Evolutionary conservation across 2,888 invertebrate genomes (phyloP).

Genomic region (Leptinotarsa tumamoca): DNA sequence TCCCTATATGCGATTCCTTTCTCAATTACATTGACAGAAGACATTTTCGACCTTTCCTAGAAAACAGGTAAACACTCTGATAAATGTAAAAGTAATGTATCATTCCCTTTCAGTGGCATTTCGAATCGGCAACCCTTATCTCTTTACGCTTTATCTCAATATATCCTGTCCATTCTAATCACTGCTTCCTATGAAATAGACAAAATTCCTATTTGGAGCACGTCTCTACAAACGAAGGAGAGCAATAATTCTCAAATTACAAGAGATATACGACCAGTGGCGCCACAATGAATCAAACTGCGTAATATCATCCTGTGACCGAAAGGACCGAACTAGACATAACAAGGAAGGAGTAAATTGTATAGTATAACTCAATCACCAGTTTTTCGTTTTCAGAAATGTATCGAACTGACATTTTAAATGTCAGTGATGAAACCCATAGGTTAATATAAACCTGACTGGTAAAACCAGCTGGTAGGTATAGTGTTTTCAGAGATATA

Average conservation of each 20-base stretch:
- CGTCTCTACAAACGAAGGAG: constrained; percentile 21
- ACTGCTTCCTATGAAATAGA: constrained; percentile 29
- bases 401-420: too few species aligned
- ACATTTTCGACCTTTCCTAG: too few species aligned
- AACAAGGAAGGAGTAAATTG: not conserved
- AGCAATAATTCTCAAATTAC: constrained; percentile 35
- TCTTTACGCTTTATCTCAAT: constrained; percentile 26
- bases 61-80: not conserved
- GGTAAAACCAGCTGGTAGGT: too few species aligned
- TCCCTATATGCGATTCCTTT: too few species aligned
- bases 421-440: too few species aligned
- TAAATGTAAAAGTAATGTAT: not conserved
- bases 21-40: too few species aligned
- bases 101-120: not conserved
- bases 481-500: too few species aligned
- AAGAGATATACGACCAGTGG: constrained; percentile 17
- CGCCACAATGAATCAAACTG: constrained; percentile 9
- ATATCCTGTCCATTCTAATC: constrained; percentile 30
- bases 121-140: constrained; percentile 20
- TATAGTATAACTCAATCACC: not conserved
- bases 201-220: constrained; percentile 29
- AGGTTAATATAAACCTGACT: too few species aligned
- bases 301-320: not conserved
- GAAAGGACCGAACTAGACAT: not conserved
- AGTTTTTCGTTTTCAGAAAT: too few species aligned